phyloP scores from a whole-genome alignment of 2,113 vertebrate species.

The Oplegnathus fasciatus region DNA sequence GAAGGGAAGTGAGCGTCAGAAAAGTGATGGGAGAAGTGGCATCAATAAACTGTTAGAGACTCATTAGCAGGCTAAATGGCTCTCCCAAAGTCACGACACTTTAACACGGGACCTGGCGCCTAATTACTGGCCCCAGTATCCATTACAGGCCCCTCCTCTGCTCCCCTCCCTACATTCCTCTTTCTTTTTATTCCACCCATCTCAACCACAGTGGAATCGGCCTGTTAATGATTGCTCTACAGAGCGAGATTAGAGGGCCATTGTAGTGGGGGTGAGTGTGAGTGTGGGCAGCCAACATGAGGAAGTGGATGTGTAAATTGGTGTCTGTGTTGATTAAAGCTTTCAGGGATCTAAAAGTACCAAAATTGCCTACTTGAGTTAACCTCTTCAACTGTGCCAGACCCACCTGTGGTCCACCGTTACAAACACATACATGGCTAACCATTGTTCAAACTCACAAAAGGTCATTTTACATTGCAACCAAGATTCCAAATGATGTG shows the following conservation, averaged over 20 bases:
- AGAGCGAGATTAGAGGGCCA: conserved; percentile 76
- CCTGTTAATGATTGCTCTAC: conserved; percentile 81
- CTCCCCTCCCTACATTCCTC: conserved; percentile 58
- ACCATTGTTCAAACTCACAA: conserved; percentile 11
- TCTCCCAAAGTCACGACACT: conserved; percentile 87
- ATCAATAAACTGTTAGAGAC: conserved; percentile 89
- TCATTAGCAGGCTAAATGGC: conserved; percentile 87
- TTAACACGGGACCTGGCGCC: conserved; percentile 84
- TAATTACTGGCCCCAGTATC: conserved; percentile 88
- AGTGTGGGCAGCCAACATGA: conserved; percentile 53
- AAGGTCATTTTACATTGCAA: not conserved
- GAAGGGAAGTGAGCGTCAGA: conserved; percentile 80
- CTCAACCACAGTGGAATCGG: conserved; percentile 79
- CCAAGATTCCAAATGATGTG: not conserved
- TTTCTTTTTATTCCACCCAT: conserved; percentile 75
- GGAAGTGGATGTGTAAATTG: conserved; percentile 51
- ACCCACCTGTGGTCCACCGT: conserved; percentile 32
- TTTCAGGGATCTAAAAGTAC: conserved; percentile 38
- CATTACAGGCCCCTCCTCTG: conserved; percentile 77
- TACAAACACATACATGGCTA: conserved; percentile 7
- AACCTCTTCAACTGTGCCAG: conserved; percentile 42
- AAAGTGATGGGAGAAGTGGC: conserved; percentile 85
- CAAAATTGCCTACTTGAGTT: conserved; percentile 15
- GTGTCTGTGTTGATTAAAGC: conserved; percentile 63
- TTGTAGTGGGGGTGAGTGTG: conserved; percentile 51